Conservation (phyloP, 2,113 vertebrate species). For the Damaliscus lunatus region DNA sequence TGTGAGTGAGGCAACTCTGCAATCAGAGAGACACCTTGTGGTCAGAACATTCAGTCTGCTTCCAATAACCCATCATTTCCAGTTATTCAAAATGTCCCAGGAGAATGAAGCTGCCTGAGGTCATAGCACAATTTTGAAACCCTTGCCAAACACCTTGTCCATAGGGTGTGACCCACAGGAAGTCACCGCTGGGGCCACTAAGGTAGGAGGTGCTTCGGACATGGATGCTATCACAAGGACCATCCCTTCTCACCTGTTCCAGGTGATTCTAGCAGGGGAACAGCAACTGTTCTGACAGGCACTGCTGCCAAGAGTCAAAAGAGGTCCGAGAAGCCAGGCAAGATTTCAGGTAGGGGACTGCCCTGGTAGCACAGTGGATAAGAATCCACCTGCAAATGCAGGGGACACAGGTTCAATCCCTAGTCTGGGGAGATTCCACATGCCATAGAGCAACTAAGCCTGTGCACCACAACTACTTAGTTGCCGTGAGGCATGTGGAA, state of each 20-base stretch:
- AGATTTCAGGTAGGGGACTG: neutral
- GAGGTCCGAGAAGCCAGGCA: neutral
- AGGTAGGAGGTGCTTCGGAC: neutral
- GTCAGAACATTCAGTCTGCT: conserved; percentile 32
- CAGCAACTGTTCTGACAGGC: neutral
- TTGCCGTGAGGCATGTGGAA: neutral
- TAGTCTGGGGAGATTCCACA: neutral
- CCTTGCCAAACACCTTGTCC: neutral
- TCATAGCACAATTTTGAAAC: neutral
- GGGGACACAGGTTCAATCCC: neutral
- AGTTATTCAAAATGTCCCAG: conserved; percentile 14
- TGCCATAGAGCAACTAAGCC: neutral
- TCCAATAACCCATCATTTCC: neutral
- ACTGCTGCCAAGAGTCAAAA: neutral
- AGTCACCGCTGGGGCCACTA: neutral
- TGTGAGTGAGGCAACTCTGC: conserved; percentile 89
- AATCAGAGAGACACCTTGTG: conserved; percentile 44
- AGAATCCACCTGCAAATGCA: neutral
- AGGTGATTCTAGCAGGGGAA: neutral
- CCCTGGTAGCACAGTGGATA: neutral
- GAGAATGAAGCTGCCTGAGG: neutral
- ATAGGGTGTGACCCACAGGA: neutral
- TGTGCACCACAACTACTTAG: neutral
- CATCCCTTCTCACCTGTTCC: neutral
- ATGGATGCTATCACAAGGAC: neutral